Percentiles rank a stretch among this genome's conserved stretches.
Evolutionary conservation across 2,888 invertebrate species (phyloP).

Genomic region (Drosophila mulleri): DNA sequence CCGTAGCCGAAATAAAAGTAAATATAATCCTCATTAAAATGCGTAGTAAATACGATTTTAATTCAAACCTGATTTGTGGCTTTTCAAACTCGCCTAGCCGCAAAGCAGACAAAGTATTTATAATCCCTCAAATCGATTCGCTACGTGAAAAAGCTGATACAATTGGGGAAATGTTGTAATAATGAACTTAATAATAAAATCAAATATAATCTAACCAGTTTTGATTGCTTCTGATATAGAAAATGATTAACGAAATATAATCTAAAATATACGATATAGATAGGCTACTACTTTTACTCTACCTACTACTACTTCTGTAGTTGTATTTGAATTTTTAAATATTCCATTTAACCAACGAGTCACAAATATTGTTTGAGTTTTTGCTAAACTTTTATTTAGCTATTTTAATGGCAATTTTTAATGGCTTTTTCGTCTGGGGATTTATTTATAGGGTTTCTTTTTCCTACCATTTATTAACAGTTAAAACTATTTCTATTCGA

Average conservation of each 20-base stretch:
- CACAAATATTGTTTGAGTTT: background rate
- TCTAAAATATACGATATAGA: too few relatives aligned
- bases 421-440: background rate
- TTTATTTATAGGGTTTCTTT: background rate
- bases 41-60: background rate
- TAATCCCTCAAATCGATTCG: background rate
- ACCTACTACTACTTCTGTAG: too few relatives aligned
- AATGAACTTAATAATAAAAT: too few relatives aligned
- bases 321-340: too few relatives aligned
- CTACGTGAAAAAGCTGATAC: background rate
- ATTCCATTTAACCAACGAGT: too few relatives aligned
- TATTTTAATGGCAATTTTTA: background rate
- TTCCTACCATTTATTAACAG: background rate
- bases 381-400: background rate
- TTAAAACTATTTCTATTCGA: background rate
- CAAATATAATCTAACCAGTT: background rate
- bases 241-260: too few relatives aligned
- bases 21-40: constrained; percentile 4
- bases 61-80: background rate
- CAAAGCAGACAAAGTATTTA: background rate
- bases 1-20: background rate
- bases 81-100: background rate
- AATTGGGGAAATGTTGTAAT: background rate
- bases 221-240: too few relatives aligned
- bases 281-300: too few relatives aligned